Base-by-base conservation (phyloP, 2,888 invertebrate genomes). In the Phaedon cochleariae region DNA sequence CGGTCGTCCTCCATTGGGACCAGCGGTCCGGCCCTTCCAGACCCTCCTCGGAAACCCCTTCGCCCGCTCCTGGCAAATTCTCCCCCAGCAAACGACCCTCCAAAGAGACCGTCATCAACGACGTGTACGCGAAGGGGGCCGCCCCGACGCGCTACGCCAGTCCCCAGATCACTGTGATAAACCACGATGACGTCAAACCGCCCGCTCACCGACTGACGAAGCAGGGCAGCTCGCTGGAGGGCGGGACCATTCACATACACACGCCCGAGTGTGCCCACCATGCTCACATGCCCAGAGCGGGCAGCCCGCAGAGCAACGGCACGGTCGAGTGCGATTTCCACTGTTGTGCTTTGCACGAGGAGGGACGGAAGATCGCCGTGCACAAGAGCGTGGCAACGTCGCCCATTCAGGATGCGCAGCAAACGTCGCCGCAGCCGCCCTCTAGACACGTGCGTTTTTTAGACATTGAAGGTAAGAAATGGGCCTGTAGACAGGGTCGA, bases 1-100 rank as follows among this genome's bases (percentile, higher is more conserved):
- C 96, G 81, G 95, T 96, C 87, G 96, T 96, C 84, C 88, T 96
- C 84, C 95, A 96, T 86, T 96, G 96, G 96, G 96, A 96, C 88
- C 95, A 95, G 87, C 91, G 94, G 78, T 91, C 89, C 85, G 89
- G 87, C 80, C 85, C 72, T 18, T 71, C 71, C 7, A 76, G 86
- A 74, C 77, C 84, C 79, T 85, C 81, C 71, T 83, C 85, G 69
- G 89, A 89, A 77, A 89, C 82, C 75, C 85, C 76, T 71, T 84
- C 76, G 72, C 84, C 77, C 75, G 83, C 78, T 76, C 84, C 83
- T 79, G 84, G 84, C 83, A 87, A 87, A 82, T 87, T 85, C 79
- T 87, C 87, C 74, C 87, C 86, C 74, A 86, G 85, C 77, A 86
- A 86, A 81, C 87, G 91, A 78, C 91, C 91, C 68, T 89, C 91